These are phyloP conservation scores for Isotomurus palustris DNA, from an alignment of 2,888 invertebrate genomes.

Conservation along the genomic window DNA sequence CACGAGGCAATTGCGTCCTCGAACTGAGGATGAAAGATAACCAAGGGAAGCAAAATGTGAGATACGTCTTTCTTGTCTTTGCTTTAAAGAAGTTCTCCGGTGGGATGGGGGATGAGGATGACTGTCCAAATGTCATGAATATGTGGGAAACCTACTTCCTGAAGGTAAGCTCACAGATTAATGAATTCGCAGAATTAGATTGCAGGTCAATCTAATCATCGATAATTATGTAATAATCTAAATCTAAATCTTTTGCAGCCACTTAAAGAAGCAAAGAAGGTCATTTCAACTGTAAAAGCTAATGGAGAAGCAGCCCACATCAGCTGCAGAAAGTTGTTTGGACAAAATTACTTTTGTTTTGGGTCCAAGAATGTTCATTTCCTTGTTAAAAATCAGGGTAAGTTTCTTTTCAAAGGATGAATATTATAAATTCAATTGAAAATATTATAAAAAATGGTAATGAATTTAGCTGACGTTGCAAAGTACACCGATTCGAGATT, in stretches of 20 bases:
- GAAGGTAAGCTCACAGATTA: background rate
- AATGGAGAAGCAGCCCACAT: constrained; percentile 54
- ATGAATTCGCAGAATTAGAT: background rate
- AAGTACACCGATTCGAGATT: constrained; percentile 48
- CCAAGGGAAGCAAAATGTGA: constrained; percentile 31
- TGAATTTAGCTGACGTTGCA: constrained; percentile 30
- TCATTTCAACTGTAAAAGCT: constrained; percentile 47
- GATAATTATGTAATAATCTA: background rate
- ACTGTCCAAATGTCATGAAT: constrained; percentile 48
- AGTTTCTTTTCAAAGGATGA: background rate
- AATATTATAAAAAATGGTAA: too few relatives aligned
- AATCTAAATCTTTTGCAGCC: constrained; percentile 24
- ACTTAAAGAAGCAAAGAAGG: constrained; percentile 30
- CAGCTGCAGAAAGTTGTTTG: constrained; percentile 49
- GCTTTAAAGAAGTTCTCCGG: constrained; percentile 53
- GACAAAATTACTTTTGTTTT: constrained; percentile 48
- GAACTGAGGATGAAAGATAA: constrained; percentile 36
- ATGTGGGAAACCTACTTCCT: constrained; percentile 52
- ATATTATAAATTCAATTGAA: background rate
- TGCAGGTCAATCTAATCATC: background rate
- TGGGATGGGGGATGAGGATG: constrained; percentile 53
- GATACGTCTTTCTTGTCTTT: constrained; percentile 48
- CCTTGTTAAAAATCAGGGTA: constrained; percentile 48
- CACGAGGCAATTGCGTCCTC: constrained; percentile 52
- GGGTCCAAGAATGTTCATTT: constrained; percentile 54